phyloP scores from a whole-genome alignment of 2,888 invertebrate genomes.

The Yponomeuta sedellus region DNA sequence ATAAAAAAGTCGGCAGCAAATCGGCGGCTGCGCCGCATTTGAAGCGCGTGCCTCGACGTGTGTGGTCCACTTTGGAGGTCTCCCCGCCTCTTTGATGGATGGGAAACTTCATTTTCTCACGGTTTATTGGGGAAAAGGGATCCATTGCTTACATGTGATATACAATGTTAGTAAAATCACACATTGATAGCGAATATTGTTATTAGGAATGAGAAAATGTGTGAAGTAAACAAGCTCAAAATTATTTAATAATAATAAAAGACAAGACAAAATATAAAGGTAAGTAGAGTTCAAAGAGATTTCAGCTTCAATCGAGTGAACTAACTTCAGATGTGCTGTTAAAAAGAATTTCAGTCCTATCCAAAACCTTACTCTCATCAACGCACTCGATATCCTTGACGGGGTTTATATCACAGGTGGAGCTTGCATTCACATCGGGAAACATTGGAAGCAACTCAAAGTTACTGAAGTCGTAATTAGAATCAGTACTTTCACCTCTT shows the following conservation, averaged over 20 bases:
- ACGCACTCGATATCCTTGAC: slow-evolving; percentile 32
- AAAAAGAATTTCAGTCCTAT: background rate
- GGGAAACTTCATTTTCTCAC: slow-evolving; percentile 64
- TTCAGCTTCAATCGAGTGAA: background rate
- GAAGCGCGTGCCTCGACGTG: slow-evolving; percentile 85
- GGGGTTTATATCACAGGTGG: slow-evolving; percentile 37
- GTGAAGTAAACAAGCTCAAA: too few species aligned
- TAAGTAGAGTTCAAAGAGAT: background rate
- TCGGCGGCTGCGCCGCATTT: slow-evolving; percentile 63
- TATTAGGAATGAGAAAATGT: too few species aligned
- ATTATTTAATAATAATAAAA: too few species aligned
- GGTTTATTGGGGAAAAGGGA: slow-evolving; percentile 33
- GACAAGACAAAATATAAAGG: background rate
- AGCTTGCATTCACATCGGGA: slow-evolving; percentile 44
- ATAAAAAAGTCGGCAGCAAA: slow-evolving; percentile 66
- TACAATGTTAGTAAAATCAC: too few species aligned
- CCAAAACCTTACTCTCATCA: background rate
- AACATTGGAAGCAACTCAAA: slow-evolving; percentile 55
- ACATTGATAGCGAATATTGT: too few species aligned
- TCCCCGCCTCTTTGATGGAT: slow-evolving; percentile 63
- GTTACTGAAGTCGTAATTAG: slow-evolving; percentile 42
- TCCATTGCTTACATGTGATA: too few species aligned
- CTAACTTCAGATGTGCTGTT: background rate
- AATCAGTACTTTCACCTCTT: slow-evolving; percentile 32
- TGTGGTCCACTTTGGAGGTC: slow-evolving; percentile 81